phyloP scores from a whole-genome alignment of 2,888 invertebrate genomes.

The Hofmannophila pseudospretella region DNA sequence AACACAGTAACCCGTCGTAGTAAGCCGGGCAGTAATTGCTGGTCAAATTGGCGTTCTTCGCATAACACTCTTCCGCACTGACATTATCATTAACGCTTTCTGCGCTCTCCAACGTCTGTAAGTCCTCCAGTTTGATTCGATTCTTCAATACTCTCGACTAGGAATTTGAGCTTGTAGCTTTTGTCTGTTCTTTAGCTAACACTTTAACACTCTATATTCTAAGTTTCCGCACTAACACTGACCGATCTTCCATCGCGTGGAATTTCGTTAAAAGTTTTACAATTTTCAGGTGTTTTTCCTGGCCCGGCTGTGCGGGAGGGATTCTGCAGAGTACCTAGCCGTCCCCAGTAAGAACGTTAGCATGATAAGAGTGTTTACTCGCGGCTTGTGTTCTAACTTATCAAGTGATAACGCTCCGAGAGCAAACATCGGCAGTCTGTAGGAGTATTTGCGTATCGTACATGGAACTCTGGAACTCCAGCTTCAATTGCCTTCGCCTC shows the following conservation, averaged over 20 bases:
- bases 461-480: constrained; percentile 56
- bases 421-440: constrained; percentile 69
- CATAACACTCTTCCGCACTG: constrained; percentile 57
- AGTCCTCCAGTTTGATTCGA: constrained; percentile 69
- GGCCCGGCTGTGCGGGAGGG: constrained; percentile 38
- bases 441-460: constrained; percentile 68
- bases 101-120: constrained; percentile 55
- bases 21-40: constrained; percentile 79
- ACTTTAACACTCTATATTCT: constrained; percentile 14
- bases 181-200: constrained; percentile 41
- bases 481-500: constrained; percentile 46
- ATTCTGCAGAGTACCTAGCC: constrained; percentile 53
- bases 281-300: constrained; percentile 42
- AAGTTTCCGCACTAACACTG: constrained; percentile 29
- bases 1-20: constrained; percentile 89
- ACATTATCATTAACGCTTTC: constrained; percentile 56
- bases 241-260: constrained; percentile 28
- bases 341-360: constrained; percentile 57
- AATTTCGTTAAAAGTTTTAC: constrained; percentile 23
- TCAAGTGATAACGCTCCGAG: constrained; percentile 69
- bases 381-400: constrained; percentile 74
- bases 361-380: constrained; percentile 72
- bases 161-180: constrained; percentile 29
- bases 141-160: constrained; percentile 28
- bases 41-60: constrained; percentile 41